Conservation (phyloP, 2,888 invertebrate genomes). For the Prosapia bicincta region DNA sequence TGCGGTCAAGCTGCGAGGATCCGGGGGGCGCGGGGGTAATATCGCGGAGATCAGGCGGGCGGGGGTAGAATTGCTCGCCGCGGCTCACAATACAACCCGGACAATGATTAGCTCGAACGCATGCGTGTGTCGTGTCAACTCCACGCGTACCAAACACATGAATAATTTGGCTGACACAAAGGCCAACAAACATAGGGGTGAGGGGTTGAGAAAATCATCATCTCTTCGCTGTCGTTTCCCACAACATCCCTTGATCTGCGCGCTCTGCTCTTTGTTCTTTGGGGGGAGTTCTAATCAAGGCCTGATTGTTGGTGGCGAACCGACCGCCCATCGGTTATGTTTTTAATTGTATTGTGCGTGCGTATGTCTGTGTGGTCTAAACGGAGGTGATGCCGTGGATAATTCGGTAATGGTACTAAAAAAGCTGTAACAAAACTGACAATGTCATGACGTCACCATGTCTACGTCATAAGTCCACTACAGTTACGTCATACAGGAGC, state of each 20-base stretch:
- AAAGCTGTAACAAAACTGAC: no score
- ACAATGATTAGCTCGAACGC: constrained; percentile 12
- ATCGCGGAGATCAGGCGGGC: neutral
- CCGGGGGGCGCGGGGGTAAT: no score
- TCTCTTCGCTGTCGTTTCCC: constrained; percentile 26
- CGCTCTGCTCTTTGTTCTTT: constrained; percentile 14
- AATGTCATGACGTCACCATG: no score
- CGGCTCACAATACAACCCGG: neutral
- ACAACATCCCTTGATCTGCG: constrained; percentile 11
- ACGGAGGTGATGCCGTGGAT: neutral
- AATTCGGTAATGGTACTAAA: neutral
- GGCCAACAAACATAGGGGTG: constrained; percentile 26
- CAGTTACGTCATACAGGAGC: no score
- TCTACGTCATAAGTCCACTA: no score
- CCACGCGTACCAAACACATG: constrained; percentile 27
- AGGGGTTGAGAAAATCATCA: constrained; percentile 29
- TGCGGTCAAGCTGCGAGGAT: neutral
- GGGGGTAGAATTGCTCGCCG: neutral
- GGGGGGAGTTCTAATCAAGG: constrained; percentile 12
- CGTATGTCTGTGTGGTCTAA: neutral
- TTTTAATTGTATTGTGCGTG: neutral
- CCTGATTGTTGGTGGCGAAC: constrained; percentile 7
- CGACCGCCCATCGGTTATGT: neutral
- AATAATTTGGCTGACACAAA: constrained; percentile 27
- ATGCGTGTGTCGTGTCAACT: constrained; percentile 21